Evolutionary conservation across 2,797 vertebrate species (phyloP).

Genomic region (Acridotheres tristis): DNA sequence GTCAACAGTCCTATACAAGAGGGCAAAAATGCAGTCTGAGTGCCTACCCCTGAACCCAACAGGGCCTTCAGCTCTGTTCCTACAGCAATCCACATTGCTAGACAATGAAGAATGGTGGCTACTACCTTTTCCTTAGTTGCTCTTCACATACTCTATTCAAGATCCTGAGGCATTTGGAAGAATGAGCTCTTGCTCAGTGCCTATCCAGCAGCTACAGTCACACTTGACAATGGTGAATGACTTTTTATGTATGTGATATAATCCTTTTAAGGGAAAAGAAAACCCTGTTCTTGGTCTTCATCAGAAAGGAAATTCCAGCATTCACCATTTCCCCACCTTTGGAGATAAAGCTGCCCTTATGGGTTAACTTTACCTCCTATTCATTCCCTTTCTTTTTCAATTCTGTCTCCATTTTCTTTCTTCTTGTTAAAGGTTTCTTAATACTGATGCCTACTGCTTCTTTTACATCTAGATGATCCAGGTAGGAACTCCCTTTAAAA

Average conservation of each 20-base stretch:
- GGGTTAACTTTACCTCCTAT: neutral
- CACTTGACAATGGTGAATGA: neutral
- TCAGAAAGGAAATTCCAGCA: neutral
- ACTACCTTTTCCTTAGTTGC: neutral
- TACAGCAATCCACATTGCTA: neutral
- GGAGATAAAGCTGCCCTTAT: neutral
- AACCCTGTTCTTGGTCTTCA: neutral
- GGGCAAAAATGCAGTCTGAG: neutral
- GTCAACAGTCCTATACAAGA: neutral
- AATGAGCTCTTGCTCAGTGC: neutral
- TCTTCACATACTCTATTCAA: neutral
- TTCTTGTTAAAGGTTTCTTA: neutral
- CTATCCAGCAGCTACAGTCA: neutral
- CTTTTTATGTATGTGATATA: neutral
- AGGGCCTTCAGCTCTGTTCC: neutral
- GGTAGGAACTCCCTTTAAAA: neutral
- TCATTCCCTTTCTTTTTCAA: neutral
- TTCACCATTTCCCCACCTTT: neutral
- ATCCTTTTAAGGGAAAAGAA: neutral
- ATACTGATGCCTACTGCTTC: neutral
- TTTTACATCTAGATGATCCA: neutral
- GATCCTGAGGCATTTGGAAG: neutral
- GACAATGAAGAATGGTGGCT: neutral
- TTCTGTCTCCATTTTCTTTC: neutral
- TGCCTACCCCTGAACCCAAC: neutral